phyloP scores from a whole-genome alignment of 2,888 invertebrate genomes.

The Isoperla grammatica region DNA sequence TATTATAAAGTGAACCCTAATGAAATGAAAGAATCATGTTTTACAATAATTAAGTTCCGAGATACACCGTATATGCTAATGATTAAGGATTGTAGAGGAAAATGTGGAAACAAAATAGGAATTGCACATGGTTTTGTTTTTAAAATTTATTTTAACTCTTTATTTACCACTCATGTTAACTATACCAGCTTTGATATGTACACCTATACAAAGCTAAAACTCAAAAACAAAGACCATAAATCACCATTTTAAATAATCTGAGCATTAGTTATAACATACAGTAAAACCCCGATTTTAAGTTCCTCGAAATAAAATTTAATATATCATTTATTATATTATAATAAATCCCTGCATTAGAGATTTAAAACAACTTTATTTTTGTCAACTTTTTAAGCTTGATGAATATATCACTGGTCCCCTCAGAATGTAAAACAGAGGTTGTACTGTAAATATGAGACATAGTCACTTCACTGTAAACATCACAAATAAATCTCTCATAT shows the following conservation, averaged over 20 bases:
- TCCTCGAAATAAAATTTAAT: not conserved
- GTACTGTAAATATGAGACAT: not conserved
- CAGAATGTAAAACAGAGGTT: no score
- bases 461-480: slow-evolving; percentile 9
- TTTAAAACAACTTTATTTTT: no score
- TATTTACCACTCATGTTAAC: slow-evolving; percentile 21
- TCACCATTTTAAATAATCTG: slow-evolving; percentile 1
- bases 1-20: no score
- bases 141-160: slow-evolving; percentile 16
- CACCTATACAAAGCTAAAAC: slow-evolving; percentile 24
- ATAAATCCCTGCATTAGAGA: not conserved
- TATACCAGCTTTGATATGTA: slow-evolving; percentile 25
- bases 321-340: slow-evolving; percentile 3
- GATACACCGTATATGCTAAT: no score
- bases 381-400: no score
- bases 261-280: not conserved
- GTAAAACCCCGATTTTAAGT: no score
- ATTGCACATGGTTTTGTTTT: not conserved
- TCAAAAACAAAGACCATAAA: slow-evolving; percentile 12
- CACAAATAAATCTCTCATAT: slow-evolving; percentile 4
- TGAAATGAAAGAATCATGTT: no score
- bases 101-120: not conserved
- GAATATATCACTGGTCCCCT: no score
- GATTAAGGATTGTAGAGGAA: not conserved
- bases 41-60: no score